Percentiles rank a stretch among this genome's conserved stretches.
Conservation (phyloP, 2,797 vertebrate species). For the Enteromius viviparus region DNA sequence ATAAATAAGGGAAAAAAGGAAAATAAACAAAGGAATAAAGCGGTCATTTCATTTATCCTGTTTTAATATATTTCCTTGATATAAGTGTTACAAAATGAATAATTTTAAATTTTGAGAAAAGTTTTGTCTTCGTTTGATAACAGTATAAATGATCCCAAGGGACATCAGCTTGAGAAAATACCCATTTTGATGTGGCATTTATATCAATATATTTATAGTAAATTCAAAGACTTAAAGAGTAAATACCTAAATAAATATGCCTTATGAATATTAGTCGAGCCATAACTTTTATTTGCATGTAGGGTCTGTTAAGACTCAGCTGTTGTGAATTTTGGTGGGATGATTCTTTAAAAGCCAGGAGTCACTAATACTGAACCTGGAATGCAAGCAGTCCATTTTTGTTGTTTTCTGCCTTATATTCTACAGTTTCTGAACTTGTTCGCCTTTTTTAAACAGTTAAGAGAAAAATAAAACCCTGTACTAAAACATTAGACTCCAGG, state of each 20-base stretch:
- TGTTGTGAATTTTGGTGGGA: slow-evolving; percentile 3
- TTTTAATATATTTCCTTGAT: no score
- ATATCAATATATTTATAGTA: no score
- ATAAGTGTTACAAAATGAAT: background rate
- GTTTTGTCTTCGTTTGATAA: background rate
- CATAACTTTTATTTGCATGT: background rate
- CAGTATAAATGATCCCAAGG: background rate
- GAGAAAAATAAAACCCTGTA: slow-evolving; percentile 70
- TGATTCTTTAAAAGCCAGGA: slow-evolving; percentile 66
- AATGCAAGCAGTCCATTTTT: slow-evolving; percentile 66
- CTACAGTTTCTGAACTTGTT: slow-evolving; percentile 54
- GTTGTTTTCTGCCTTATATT: slow-evolving; percentile 34
- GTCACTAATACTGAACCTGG: slow-evolving; percentile 74
- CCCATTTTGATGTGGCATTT: background rate
- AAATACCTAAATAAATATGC: background rate
- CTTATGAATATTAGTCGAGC: background rate
- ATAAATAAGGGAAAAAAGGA: background rate
- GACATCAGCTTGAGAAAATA: background rate
- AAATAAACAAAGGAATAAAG: background rate
- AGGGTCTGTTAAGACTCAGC: background rate
- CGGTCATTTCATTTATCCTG: background rate
- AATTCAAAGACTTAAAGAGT: background rate
- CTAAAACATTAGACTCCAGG: slow-evolving; percentile 52
- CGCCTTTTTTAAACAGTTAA: slow-evolving; percentile 74
- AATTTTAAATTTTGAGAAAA: background rate